Evolutionary conservation across 2,888 invertebrate species (phyloP), one percentile per base, ranked within the genome.

Genomic region (Malachius bipustulatus): DNA sequence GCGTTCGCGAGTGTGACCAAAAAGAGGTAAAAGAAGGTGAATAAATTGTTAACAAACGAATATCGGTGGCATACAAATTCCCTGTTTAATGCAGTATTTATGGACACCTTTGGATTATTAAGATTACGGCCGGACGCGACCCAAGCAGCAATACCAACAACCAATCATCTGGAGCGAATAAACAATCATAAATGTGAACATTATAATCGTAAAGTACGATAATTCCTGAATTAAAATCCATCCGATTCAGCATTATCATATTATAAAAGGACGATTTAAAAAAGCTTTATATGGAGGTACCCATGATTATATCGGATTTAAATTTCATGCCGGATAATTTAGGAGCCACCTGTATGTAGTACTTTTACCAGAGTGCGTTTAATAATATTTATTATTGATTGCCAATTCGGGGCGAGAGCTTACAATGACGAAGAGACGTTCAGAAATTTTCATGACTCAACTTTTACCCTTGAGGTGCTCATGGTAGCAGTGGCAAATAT

Each of bases 121-220:
- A 47, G 49, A 48, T 48, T 47, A 45, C 45, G 44, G 49, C 48
- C 47, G 41, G 40, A 40, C 43, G 36, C 39, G 34, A 42, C 36
- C 44, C n/a, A n/a, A n/a, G 43, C 32, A 43, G 52, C 52, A 50
- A 60, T 62, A 57, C 52, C 59, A 61, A n/a, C n/a, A n/a, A 63
- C 62, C 62, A 62, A 63, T 63, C 62, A 63, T 62, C 52, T 59
- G 57, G 56, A 62, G 54, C 61, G 49, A 61, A 63, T 63, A 63
- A 63, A 63, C 53, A 61, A 61, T 55, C 60, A 62, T 62, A 63
- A 62, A 62, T 60, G 53, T 54, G 48, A 58, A 60, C 62, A 47
- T 60, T 58, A 60, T 58, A 52, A 52, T 48, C 60, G 54, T 62
- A 60, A 61, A 62, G 56, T 60, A 57, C 58, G 52, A 60, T 60